phyloP scores from a whole-genome alignment of 2,797 vertebrate species.

The Etheostoma nigrum region DNA sequence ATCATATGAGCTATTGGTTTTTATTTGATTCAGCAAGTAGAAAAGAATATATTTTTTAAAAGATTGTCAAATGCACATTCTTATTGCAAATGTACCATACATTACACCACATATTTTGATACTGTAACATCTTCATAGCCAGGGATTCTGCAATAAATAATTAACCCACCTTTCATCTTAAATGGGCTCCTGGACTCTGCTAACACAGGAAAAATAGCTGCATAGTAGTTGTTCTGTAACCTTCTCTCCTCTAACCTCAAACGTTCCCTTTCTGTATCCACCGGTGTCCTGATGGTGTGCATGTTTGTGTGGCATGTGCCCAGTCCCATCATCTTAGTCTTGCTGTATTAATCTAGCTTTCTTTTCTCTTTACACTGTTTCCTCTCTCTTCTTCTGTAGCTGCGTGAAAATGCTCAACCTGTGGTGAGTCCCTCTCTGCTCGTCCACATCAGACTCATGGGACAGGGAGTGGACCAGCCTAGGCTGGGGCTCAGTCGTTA shows the following conservation, averaged over 20 bases:
- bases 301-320: slow-evolving; percentile 87
- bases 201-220: not conserved
- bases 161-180: not conserved
- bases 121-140: not conserved
- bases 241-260: slow-evolving; percentile 10
- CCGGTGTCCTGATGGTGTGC: slow-evolving; percentile 66
- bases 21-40: not conserved
- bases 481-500: slow-evolving; percentile 81
- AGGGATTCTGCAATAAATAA: not conserved
- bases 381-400: slow-evolving; percentile 91
- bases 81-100: not conserved
- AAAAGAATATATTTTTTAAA: not conserved
- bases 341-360: slow-evolving; percentile 96
- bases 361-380: slow-evolving; percentile 94
- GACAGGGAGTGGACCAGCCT: slow-evolving; percentile 93
- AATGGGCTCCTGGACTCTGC: not conserved
- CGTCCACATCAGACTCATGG: slow-evolving; percentile 89
- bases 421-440: slow-evolving; percentile 99
- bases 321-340: slow-evolving; percentile 87
- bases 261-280: slow-evolving; percentile 46
- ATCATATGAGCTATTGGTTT: not conserved
- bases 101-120: not conserved
- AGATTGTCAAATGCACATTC: not conserved
- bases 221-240: slow-evolving; percentile 12
- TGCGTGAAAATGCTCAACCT: slow-evolving; percentile 99